Conservation (phyloP, 53 echinoderm and acorn worm genomes). For the Holothuria scabra region DNA sequence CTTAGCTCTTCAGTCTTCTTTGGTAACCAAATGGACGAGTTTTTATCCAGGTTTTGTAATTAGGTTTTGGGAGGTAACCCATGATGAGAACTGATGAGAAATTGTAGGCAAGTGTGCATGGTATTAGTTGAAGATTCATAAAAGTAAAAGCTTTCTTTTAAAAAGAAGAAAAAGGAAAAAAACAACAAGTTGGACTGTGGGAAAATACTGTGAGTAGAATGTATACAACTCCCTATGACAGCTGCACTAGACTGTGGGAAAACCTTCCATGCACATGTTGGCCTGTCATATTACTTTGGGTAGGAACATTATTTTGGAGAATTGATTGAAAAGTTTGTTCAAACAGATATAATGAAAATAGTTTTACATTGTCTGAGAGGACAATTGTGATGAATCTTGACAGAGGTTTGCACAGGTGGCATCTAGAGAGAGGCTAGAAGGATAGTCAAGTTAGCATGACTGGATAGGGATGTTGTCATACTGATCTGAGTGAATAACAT, state of each 20-base stretch:
- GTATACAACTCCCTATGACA: background rate
- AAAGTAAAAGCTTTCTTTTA: background rate
- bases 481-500: too few relatives aligned
- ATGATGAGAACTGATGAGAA: conserved; percentile 21
- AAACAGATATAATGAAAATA: too few relatives aligned
- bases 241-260: conserved; percentile 38
- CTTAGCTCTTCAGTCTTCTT: conserved; percentile 25
- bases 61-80: conserved; percentile 20
- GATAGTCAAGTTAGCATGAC: too few relatives aligned
- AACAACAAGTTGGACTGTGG: conserved; percentile 17
- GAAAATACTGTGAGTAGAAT: conserved; percentile 2
- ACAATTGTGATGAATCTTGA: too few relatives aligned
- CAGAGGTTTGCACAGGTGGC: too few relatives aligned
- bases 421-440: too few relatives aligned
- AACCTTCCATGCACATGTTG: background rate
- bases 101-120: conserved; percentile 32
- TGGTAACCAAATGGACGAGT: background rate
- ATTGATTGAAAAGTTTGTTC: too few relatives aligned
- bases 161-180: too few relatives aligned
- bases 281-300: conserved; percentile 9
- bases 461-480: too few relatives aligned
- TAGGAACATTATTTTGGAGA: too few relatives aligned
- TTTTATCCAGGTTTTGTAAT: conserved; percentile 31
- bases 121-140: background rate
- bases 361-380: too few relatives aligned